Base-by-base conservation (phyloP, 2,888 invertebrate species). In the Nemoura dubitans region DNA sequence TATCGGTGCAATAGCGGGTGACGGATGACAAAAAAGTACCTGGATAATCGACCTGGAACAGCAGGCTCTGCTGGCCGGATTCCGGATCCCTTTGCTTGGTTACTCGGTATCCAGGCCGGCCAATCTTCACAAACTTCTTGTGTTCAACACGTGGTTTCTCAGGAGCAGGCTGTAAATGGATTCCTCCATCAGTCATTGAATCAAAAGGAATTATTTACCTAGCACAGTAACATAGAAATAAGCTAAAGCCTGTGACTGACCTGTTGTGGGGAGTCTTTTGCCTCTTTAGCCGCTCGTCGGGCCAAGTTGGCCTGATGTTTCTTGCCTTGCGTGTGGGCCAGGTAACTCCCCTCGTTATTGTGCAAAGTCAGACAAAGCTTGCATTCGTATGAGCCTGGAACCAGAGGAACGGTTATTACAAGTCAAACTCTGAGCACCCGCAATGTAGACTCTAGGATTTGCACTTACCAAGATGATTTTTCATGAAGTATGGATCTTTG, bases 401-500 rank as follows among this genome's bases (percentile, higher is more conserved):
- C 14, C 59, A 59, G 59, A 10, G 1, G 2, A 59, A 21, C 21
- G 43, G 76, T 83, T n/a, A 43, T n/a, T 42, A 25, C 30, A 25
- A 16, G 59, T 21, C 59, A 16, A 3, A 7, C 82, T 29, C 7
- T 6, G 36, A 78, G 10, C 26, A 25, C 29, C 26, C 2, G 14
- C 26, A 16, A 85, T 0, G 1, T 25, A 3, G n/a, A 21, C 28
- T 10, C 14, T 5, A 5, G 16, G 28, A 7, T 26, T n/a, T 3
- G n/a, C n/a, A 90, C 91, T 87, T 92, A 93, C 97, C 98, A 89
- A 99, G 93, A 93, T 99, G 99, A 93, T 99, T 99, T 95, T 99
- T 98, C 99, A 99, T 99, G 94, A 99, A 99, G 94, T 99, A 99
- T 0, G 99, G 99, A 94, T 99, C 99, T 92, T 99, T 99, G 91